A percentile compares a stretch with the other conserved stretches of the same genome.
These are phyloP conservation scores for Trichonephila inaurata DNA, from an alignment of 1,140 invertebrate genomes.

Conservation along the genomic window DNA sequence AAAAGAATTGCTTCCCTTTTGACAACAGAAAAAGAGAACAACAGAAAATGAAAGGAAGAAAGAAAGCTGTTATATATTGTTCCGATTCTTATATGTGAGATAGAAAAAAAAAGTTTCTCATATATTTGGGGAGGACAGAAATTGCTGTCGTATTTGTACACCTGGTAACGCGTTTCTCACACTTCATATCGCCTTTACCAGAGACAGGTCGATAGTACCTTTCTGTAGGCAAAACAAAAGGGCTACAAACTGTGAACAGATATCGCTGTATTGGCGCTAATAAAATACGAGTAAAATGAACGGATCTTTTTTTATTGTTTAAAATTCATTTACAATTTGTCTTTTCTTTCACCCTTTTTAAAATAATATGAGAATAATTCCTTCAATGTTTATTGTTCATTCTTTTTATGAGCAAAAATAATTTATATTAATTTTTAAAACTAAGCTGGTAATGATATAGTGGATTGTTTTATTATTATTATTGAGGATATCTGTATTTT, in stretches of 20 bases:
- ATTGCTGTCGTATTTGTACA: conserved; percentile 53
- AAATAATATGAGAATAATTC: too few species aligned
- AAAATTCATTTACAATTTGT: too few species aligned
- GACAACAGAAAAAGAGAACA: background rate
- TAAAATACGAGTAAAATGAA: background rate
- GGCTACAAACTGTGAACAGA: background rate
- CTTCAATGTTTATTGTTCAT: too few species aligned
- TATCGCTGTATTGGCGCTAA: background rate
- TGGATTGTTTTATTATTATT: too few species aligned
- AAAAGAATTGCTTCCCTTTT: background rate
- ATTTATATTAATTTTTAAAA: too few species aligned
- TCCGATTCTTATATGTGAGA: background rate
- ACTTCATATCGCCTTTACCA: conserved; percentile 56
- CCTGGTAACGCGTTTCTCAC: conserved; percentile 40
- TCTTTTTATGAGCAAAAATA: too few species aligned
- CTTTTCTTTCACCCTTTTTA: too few species aligned
- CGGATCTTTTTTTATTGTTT: too few species aligned
- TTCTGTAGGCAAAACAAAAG: conserved; percentile 25
- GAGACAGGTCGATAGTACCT: background rate
- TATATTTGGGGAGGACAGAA: conserved; percentile 25
- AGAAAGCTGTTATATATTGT: background rate
- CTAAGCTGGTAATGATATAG: too few species aligned
- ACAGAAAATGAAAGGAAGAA: background rate
- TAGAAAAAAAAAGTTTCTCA: background rate
- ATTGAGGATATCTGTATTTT: too few species aligned